A percentile compares a stretch with the other conserved stretches of the same genome.
Evolutionary conservation across 2,797 vertebrate genomes (phyloP).

Genomic region (Brachyrhaphis roseni): DNA sequence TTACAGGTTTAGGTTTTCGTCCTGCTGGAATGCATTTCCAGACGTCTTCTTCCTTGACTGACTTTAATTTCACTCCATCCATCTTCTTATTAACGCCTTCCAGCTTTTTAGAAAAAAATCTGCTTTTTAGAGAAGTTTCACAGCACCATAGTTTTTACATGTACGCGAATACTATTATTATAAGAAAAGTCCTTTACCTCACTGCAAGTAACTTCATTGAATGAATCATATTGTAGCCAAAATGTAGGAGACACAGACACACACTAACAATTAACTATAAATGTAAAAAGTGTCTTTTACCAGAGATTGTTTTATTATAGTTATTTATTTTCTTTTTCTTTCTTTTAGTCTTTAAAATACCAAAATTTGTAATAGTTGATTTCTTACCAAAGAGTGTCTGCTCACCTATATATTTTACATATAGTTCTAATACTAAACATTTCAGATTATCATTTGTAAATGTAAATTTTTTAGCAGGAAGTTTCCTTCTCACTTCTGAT

Average conservation of each 20-base stretch:
- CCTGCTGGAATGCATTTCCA: background rate
- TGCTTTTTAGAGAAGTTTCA: background rate
- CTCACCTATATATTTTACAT: too few relatives aligned
- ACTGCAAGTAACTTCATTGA: too few relatives aligned
- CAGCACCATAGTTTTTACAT: too few relatives aligned
- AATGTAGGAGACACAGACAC: too few relatives aligned
- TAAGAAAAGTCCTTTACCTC: too few relatives aligned
- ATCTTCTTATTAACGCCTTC: background rate
- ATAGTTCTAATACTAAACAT: too few relatives aligned
- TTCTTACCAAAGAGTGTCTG: too few relatives aligned
- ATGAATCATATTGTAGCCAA: too few relatives aligned
- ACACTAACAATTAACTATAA: background rate
- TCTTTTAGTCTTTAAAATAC: background rate
- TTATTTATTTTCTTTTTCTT: background rate
- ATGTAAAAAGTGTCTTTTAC: background rate
- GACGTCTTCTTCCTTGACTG: background rate
- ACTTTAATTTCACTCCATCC: background rate
- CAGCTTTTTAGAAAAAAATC: background rate
- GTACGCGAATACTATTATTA: too few relatives aligned
- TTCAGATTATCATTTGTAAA: too few relatives aligned
- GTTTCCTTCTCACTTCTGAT: too few relatives aligned
- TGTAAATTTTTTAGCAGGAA: too few relatives aligned
- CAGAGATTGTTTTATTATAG: background rate
- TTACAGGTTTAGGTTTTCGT: background rate
- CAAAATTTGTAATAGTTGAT: background rate